Conservation (phyloP, 2,113 vertebrate species). For the Hippocampus comes region DNA sequence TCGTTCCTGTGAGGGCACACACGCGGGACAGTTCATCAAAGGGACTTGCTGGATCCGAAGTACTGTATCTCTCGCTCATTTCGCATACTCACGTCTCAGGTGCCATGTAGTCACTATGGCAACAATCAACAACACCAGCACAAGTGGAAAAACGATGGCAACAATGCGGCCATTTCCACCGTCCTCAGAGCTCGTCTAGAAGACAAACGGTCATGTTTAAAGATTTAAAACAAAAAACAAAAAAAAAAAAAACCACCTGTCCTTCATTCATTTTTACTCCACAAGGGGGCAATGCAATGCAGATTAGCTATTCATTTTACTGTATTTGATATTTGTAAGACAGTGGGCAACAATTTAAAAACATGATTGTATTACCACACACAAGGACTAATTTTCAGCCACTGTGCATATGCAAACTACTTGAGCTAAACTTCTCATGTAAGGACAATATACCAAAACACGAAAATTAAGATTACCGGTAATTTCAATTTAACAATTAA, state of each 20-base stretch:
- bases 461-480: no score
- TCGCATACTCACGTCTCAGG: constrained; percentile 49
- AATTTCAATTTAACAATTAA: no score
- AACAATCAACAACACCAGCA: constrained; percentile 35
- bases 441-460: no score
- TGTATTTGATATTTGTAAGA: background rate
- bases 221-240: background rate
- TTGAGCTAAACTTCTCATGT: no score
- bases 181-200: constrained; percentile 26
- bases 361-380: background rate
- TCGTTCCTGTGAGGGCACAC: constrained; percentile 40
- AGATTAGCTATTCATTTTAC: background rate
- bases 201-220: background rate
- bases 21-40: background rate
- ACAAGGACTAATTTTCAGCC: no score
- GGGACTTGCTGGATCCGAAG: background rate
- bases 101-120: constrained; percentile 31
- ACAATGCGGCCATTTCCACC: constrained; percentile 13
- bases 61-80: background rate
- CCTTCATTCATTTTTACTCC: background rate
- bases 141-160: constrained; percentile 48
- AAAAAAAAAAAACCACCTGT: background rate
- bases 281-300: background rate
- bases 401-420: no score
- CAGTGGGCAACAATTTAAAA: background rate